Evolutionary conservation across 2,797 vertebrate species (phyloP), one percentile per base, ranked within the genome.

Genomic region (Dipus sagitta): DNA sequence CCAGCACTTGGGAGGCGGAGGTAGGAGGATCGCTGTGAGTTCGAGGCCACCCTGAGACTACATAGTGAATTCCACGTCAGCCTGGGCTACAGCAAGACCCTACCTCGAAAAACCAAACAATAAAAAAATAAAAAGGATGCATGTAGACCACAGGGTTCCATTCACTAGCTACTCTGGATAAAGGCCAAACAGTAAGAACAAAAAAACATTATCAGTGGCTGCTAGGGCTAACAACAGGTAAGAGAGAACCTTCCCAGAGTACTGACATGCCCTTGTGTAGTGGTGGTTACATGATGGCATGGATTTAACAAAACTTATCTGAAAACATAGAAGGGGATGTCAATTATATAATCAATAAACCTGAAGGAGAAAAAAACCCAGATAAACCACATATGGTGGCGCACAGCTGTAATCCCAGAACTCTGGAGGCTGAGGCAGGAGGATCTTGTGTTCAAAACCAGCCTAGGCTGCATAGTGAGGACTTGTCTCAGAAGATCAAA

Each of bases 181-280:
- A 85, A 82, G 17, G n/a, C 34, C 74, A 91, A 38, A 72, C 30
- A 30, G 0, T 7, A 23, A 54, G 21, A 24, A 65, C 11, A 70
- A 91, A n/a, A 75, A 28, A 58, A 58, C 60, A 17, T 26, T 47
- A 83, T 28, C 28, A 0, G n/a, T 9, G 54, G 21, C 18, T 30
- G 12, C 18, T 42, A 13, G 32, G 11, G 65, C 28, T 14, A 1
- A 21, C 3, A 67, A 88, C 32, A 64, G 42, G 42, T 20, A 6
- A 72, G 32, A 64, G 21, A 32, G 75, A 68, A 30, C 47, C 23
- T 72, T 4, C 17, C 10, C 2, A 3, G 21, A 52, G 65, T 0
- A 1, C 17, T 0, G 20, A 28, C 42, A 32, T 17, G 13, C 21
- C 13, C 34, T 64, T 12, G 0, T 14, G 15, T 1, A 30, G 47